Base-by-base conservation (phyloP, 2,113 vertebrate species). In the Erythrocebus patas region DNA sequence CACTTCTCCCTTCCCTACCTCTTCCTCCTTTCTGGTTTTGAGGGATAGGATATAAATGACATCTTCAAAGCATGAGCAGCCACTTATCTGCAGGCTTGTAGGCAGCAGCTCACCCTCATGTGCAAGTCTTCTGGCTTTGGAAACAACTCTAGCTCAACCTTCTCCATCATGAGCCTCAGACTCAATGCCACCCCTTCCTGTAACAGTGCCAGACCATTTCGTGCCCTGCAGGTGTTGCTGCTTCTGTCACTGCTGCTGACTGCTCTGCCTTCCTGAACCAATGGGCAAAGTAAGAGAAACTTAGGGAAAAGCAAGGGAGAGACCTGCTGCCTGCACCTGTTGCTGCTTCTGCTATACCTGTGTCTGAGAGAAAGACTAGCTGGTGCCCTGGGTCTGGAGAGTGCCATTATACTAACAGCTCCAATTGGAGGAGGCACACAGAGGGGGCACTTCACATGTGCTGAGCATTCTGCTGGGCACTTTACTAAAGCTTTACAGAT, bases 161-260 rank as follows among this genome's bases (percentile, higher is more conserved):
- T 76, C 68, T 40, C 20, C 50, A 86, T 59, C 84, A 97, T 98
- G 97, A 75, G 22, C 38, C 55, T 61, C 87, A 86, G 84, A 66
- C 11, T 2, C 11, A n/a, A 18, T 0, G 0, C 27, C 7, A 1
- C 12, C 27, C 20, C 57, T 72, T 92, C 43, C 40, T 50, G 27
- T 30, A 1, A 30, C 50, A 1, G 50, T 6, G 2, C 52, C n/a
- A 30, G 81, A 4, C 14, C 11, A 0, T 52, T 55, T n/a, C 2
- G 0, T 1, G 27, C n/a, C 64, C 89, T 81, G 1, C 81, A 35
- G 22, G 23, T 78, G 18, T 32, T 89, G 81, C 59, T 93, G 73
- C 78, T 72, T 10, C 50, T 91, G 40, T 79, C 48, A 0, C 73
- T 97, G 68, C 43, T 97, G 27, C 73, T 97, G 72, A 40, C 38